phyloP scores from a whole-genome alignment of 2,797 vertebrate species.

The Xiphorhynchus erythropygius region DNA sequence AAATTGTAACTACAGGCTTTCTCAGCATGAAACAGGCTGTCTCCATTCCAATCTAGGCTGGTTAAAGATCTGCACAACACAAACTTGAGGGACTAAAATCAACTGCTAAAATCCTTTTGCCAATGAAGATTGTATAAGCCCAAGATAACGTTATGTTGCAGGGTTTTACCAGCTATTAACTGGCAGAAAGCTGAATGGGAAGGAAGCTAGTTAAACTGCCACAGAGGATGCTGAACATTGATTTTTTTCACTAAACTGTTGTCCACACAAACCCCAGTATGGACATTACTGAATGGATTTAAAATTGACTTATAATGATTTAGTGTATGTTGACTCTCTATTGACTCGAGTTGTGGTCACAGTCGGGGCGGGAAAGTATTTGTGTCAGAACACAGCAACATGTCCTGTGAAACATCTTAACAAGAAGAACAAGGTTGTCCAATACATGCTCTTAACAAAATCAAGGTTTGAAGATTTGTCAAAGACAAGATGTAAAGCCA shows the following conservation, averaged over 20 bases:
- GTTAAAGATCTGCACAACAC: not conserved
- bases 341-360: not conserved
- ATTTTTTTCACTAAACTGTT: constrained; percentile 53
- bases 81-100: not conserved
- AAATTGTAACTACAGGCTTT: not conserved
- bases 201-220: constrained; percentile 21
- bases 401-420: not conserved
- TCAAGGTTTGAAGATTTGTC: not conserved
- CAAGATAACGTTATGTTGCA: not conserved
- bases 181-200: not conserved
- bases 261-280: not conserved
- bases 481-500: not conserved
- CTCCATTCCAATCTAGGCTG: not conserved
- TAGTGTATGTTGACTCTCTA: not conserved
- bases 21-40: not conserved
- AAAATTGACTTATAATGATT: constrained; percentile 39
- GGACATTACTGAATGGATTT: constrained; percentile 17
- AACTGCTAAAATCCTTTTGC: not conserved
- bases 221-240: constrained; percentile 4
- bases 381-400: not conserved
- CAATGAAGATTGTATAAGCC: not conserved
- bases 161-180: not conserved
- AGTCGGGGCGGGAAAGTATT: not conserved
- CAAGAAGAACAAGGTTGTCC: not conserved
- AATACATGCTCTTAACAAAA: not conserved